Evolutionary conservation across 2,888 invertebrate species (phyloP).

Genomic region (Hyles lineata): DNA sequence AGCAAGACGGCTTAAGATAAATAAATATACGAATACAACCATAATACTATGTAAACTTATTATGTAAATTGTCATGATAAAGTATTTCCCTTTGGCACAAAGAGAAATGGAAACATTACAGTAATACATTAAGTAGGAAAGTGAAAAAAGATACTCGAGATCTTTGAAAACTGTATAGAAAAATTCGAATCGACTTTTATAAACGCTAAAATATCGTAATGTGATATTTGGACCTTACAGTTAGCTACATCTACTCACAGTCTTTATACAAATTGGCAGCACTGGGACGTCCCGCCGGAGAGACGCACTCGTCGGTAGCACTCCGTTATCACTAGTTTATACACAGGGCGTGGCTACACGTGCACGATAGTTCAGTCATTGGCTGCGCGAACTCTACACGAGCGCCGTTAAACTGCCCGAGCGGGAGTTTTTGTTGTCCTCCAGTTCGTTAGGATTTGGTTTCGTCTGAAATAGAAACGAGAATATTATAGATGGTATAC

Average conservation of each 20-base stretch:
- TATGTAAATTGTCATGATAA: constrained; percentile 72
- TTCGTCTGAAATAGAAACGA: constrained; percentile 59
- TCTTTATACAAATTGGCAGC: constrained; percentile 67
- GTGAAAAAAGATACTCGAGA: constrained; percentile 69
- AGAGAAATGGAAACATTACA: constrained; percentile 63
- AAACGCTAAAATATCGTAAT: constrained; percentile 53
- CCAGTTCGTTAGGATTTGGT: constrained; percentile 51
- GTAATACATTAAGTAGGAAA: constrained; percentile 52
- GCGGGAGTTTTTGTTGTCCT: constrained; percentile 67
- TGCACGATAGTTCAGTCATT: constrained; percentile 30
- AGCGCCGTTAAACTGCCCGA: constrained; percentile 77
- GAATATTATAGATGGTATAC: background rate
- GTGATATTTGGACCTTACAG: constrained; percentile 45
- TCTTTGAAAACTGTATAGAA: constrained; percentile 79
- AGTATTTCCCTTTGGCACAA: constrained; percentile 74
- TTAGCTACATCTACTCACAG: constrained; percentile 62
- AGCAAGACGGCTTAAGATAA: constrained; percentile 52
- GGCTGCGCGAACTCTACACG: constrained; percentile 53
- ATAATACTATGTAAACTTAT: constrained; percentile 53
- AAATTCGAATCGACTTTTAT: constrained; percentile 61
- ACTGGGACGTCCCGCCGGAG: constrained; percentile 36
- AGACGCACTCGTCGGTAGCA: constrained; percentile 45
- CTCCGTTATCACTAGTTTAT: constrained; percentile 45
- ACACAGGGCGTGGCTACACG: constrained; percentile 45
- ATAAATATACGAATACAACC: constrained; percentile 70